phyloP scores from a whole-genome alignment of 2,888 invertebrate species.

The Seira sanloemensis region DNA sequence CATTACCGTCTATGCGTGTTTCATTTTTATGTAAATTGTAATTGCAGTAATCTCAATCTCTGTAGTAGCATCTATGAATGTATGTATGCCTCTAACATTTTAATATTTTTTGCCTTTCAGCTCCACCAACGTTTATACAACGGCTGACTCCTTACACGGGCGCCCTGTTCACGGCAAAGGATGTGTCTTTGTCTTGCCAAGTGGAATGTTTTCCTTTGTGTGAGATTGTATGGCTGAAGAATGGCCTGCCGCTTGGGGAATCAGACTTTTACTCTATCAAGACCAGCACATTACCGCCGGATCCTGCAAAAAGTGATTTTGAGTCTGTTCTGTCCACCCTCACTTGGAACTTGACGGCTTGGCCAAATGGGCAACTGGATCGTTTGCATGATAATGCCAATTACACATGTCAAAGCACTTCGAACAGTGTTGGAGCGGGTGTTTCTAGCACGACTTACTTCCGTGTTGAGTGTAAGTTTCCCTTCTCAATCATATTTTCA shows the following conservation, averaged over 20 bases:
- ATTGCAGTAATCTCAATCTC: neutral
- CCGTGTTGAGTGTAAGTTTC: slow-evolving; percentile 90
- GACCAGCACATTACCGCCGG: slow-evolving; percentile 83
- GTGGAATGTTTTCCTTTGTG: slow-evolving; percentile 91
- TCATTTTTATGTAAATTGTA: slow-evolving; percentile 1
- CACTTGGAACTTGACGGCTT: slow-evolving; percentile 91
- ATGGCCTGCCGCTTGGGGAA: slow-evolving; percentile 82
- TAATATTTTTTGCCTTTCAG: slow-evolving; percentile 77
- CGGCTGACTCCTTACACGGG: slow-evolving; percentile 89
- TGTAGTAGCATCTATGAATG: neutral
- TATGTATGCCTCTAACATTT: neutral
- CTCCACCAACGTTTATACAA: slow-evolving; percentile 91
- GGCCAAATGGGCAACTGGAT: slow-evolving; percentile 87
- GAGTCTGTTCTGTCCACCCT: slow-evolving; percentile 92
- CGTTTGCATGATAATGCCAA: slow-evolving; percentile 86
- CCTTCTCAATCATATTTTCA: slow-evolving; percentile 12
- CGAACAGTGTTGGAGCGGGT: slow-evolving; percentile 86
- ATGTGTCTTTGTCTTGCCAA: slow-evolving; percentile 85
- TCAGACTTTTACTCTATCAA: slow-evolving; percentile 80
- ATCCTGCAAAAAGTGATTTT: slow-evolving; percentile 89
- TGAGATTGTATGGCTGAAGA: slow-evolving; percentile 89
- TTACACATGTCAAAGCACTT: slow-evolving; percentile 89
- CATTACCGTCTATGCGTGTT: slow-evolving; percentile 1
- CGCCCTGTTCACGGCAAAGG: slow-evolving; percentile 79
- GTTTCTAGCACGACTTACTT: slow-evolving; percentile 90